Percentiles rank a stretch among this genome's conserved stretches.
Conservation (phyloP, 2,888 invertebrate genomes). For the Epistrophella euchroma region DNA sequence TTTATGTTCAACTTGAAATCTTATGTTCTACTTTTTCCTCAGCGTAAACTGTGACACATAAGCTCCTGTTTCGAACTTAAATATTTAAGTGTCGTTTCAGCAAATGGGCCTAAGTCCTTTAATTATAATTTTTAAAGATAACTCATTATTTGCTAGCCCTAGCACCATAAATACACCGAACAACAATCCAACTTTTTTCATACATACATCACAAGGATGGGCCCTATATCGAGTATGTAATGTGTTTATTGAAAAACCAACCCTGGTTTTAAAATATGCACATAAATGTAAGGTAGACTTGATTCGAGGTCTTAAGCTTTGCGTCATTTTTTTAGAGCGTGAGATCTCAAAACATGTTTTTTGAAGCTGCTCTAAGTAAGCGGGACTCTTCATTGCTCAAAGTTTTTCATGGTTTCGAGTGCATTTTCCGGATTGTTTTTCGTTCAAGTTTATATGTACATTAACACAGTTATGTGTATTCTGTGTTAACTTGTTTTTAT, state of each 20-base stretch:
- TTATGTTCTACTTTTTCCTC: too few species aligned
- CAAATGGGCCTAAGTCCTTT: too few species aligned
- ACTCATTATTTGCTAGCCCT: too few species aligned
- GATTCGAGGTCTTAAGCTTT: conserved; percentile 37
- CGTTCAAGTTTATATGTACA: conserved; percentile 22
- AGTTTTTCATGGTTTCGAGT: conserved; percentile 22
- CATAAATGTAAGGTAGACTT: neutral
- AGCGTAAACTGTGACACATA: too few species aligned
- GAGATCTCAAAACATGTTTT: conserved; percentile 49
- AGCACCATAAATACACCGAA: too few species aligned
- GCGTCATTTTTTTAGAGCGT: conserved; percentile 46
- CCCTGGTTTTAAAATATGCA: neutral
- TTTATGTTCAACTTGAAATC: too few species aligned
- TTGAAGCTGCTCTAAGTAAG: conserved; percentile 6
- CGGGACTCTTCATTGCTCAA: neutral
- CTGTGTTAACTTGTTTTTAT: neutral
- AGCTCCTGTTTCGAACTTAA: too few species aligned
- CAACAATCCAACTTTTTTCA: too few species aligned
- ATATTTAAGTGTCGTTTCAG: too few species aligned
- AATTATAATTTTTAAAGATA: too few species aligned
- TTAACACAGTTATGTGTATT: neutral
- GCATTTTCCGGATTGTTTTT: conserved; percentile 21
- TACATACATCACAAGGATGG: neutral
- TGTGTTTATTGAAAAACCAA: neutral
- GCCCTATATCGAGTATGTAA: neutral